phyloP scores from a whole-genome alignment of 2,797 vertebrate genomes.

The Spheniscus humboldti region DNA sequence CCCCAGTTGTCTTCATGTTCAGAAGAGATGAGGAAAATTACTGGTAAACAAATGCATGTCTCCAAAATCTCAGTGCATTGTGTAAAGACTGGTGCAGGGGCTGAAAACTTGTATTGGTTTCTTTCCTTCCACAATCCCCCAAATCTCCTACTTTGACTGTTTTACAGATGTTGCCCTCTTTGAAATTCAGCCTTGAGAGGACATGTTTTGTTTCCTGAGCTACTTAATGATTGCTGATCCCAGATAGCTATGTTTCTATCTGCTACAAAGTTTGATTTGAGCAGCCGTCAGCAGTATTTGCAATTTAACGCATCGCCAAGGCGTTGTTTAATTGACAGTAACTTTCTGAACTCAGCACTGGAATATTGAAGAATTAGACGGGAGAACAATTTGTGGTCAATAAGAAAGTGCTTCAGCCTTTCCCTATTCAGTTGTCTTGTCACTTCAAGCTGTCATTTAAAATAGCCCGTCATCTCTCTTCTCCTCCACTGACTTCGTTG shows the following conservation, averaged over 20 bases:
- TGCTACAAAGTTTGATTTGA: not conserved
- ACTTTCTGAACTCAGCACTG: not conserved
- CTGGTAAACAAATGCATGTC: not conserved
- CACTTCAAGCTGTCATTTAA: not conserved
- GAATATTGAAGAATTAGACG: not conserved
- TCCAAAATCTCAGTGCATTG: not conserved
- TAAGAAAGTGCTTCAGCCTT: not conserved
- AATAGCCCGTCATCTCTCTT: not conserved
- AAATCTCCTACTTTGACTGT: not conserved
- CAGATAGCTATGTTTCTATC: not conserved
- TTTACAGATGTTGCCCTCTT: not conserved
- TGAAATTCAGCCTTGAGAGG: not conserved
- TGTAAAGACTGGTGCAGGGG: not conserved
- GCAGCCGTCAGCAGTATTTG: not conserved
- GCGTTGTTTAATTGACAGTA: conserved; percentile 20
- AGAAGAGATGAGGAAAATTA: not conserved
- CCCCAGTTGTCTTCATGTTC: not conserved
- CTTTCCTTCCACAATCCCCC: not conserved
- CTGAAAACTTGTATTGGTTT: not conserved
- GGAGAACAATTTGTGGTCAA: conserved; percentile 3
- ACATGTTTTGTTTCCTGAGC: not conserved
- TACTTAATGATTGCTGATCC: not conserved
- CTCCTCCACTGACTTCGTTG: not conserved
- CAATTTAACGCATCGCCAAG: not conserved
- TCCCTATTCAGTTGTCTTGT: not conserved